Base-by-base conservation (phyloP, 2,113 vertebrate genomes). In the Nothocercus nigrocapillus region DNA sequence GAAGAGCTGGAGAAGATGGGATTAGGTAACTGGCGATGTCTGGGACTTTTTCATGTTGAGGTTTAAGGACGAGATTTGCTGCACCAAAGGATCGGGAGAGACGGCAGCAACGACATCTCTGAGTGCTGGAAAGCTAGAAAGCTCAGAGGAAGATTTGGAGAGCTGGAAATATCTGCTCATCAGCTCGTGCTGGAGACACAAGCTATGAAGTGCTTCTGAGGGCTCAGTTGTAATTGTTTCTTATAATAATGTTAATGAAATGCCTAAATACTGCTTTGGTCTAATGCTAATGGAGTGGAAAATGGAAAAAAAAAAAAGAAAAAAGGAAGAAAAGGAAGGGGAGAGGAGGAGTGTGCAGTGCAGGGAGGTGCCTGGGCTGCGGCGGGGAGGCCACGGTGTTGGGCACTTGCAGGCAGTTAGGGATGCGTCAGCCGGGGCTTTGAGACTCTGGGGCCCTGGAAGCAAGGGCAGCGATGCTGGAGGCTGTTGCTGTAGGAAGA, bases 381-480 rank as follows among this genome's bases (percentile, higher is more conserved):
- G 8, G 49, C 21, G 20, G 45, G 45, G 45, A 47, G 45, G 19
- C 9, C 45, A 20, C 45, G 19, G 45, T 47, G 45, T 9, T 47
- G 45, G 44, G 49, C 21, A 22, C 49, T 21, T 49, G 49, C 21
- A 24, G 47, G 11, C 47, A 18, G 45, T 4, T 20, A 7, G 19
- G 18, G 45, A 18, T 19, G 18, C 45, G 8, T 20, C 47, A 20
- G 9, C 8, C 30, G 59, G 58, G 27, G 44, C 58, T 63, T 18
- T 22, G 20, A 36, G 51, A 15, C 44, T 25, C 3, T 38, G 42
- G 20, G n/a, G 42, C 27, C n/a, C 80, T 42, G 19, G 75, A 27
- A 22, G 1, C 28, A 3, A 0, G 11, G 30, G 11, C 18, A 36
- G 6, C 1, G 3, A 9, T 34, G 51, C 49, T 22, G 49, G 19